Percentiles rank a stretch among this genome's conserved stretches.
These are phyloP conservation scores for Tyto alba DNA, from an alignment of 2,113 vertebrate species.

Conservation along the genomic window DNA sequence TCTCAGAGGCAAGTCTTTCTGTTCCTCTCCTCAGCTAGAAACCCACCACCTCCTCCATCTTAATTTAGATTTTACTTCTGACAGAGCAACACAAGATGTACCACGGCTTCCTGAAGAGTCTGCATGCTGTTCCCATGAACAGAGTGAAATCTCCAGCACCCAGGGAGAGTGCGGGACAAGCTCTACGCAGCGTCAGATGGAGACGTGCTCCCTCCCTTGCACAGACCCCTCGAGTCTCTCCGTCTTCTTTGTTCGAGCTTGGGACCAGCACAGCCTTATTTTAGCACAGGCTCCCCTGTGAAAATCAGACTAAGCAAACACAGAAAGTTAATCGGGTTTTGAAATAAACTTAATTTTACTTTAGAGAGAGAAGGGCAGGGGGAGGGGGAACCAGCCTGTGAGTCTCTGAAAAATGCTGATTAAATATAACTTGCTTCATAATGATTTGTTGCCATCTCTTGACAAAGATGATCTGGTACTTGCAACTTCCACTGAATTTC, in stretches of 20 bases:
- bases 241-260: neutral
- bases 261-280: neutral
- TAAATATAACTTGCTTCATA: conserved; percentile 46
- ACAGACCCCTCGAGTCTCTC: neutral
- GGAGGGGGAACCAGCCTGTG: neutral
- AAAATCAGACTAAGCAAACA: neutral
- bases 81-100: neutral
- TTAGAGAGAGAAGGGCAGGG: neutral
- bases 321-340: neutral
- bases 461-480: conserved; percentile 47
- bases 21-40: neutral
- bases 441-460: conserved; percentile 53
- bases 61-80: conserved; percentile 12
- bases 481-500: conserved; percentile 53
- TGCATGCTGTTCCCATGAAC: neutral
- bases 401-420: conserved; percentile 36
- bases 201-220: neutral
- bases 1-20: neutral
- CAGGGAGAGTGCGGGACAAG: rapidly evolving
- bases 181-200: rapidly evolving
- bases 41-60: neutral
- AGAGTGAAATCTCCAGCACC: neutral
- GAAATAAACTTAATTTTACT: conserved; percentile 35
- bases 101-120: neutral
- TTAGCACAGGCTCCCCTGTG: neutral